These are phyloP conservation scores for Actenoides hombroni DNA, from an alignment of 2,113 vertebrate genomes.

Conservation along the genomic window DNA sequence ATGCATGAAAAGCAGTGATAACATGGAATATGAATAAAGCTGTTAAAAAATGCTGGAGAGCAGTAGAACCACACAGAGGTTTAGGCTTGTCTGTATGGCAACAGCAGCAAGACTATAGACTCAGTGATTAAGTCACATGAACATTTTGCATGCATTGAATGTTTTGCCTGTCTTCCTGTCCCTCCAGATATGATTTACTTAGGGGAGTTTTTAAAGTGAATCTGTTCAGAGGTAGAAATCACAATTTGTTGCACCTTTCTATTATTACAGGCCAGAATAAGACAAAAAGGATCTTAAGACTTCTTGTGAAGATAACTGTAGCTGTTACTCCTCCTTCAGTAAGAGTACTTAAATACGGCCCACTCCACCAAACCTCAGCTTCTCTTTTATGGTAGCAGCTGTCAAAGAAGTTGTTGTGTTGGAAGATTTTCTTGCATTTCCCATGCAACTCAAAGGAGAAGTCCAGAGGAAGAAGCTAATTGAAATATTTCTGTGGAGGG, in stretches of 20 bases:
- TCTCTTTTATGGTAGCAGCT: background rate
- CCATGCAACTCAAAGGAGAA: accelerated
- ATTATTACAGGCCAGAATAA: background rate
- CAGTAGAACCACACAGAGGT: background rate
- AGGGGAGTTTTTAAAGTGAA: background rate
- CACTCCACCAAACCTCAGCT: background rate
- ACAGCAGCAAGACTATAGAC: background rate
- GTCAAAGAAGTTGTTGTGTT: background rate
- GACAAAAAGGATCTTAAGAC: background rate
- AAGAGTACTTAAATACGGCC: background rate
- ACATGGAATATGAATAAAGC: background rate
- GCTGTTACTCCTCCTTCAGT: background rate
- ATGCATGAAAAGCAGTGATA: background rate
- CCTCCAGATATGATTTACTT: background rate
- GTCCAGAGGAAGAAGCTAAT: background rate
- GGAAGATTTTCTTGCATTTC: background rate
- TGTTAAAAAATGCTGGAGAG: background rate
- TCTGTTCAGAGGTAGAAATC: background rate
- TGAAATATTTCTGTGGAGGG: background rate
- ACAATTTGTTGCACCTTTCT: background rate
- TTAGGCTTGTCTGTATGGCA: background rate
- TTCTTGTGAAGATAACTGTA: background rate
- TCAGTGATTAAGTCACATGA: background rate
- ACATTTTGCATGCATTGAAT: background rate
- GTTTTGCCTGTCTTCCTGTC: background rate